Conservation (phyloP, 2,888 invertebrate species). For the Heliothis peltigera region DNA sequence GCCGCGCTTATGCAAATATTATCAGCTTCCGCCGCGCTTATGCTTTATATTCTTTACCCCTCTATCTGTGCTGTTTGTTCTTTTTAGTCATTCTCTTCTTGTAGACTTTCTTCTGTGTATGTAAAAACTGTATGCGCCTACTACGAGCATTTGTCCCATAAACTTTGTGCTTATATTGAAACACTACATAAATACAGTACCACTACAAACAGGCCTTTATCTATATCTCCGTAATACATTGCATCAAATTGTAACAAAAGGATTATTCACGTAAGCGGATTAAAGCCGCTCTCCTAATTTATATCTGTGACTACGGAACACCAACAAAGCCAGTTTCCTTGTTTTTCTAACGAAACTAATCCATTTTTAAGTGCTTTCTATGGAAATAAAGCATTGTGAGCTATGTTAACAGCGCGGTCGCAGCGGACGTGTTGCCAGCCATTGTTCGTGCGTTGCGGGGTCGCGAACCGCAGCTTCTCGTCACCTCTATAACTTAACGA, state of each 20-base stretch:
- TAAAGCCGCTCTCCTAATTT: slow-evolving; percentile 74
- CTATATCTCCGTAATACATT: slow-evolving; percentile 63
- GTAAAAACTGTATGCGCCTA: too few species aligned
- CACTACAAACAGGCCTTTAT: slow-evolving; percentile 67
- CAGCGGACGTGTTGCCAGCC: slow-evolving; percentile 58
- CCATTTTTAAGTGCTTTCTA: slow-evolving; percentile 73
- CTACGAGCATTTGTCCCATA: too few species aligned
- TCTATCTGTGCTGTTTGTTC: too few species aligned
- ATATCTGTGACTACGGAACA: slow-evolving; percentile 66
- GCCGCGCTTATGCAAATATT: too few species aligned
- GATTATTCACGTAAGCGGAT: slow-evolving; percentile 77
- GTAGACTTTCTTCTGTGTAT: too few species aligned
- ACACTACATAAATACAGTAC: too few species aligned
- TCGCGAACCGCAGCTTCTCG: slow-evolving; percentile 65
- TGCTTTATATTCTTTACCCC: too few species aligned
- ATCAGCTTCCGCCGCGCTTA: too few species aligned
- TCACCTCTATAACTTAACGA: slow-evolving; percentile 65
- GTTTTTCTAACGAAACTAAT: slow-evolving; percentile 67
- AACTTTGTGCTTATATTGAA: too few species aligned
- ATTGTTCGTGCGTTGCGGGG: slow-evolving; percentile 69
- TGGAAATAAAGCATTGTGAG: slow-evolving; percentile 70
- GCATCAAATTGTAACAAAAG: slow-evolving; percentile 75
- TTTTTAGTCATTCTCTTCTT: too few species aligned
- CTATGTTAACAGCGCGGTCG: slow-evolving; percentile 71
- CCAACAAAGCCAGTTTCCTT: slow-evolving; percentile 65